Evolutionary conservation across 2,113 vertebrate species (phyloP).

Genomic region (Coracopsis vasa): DNA sequence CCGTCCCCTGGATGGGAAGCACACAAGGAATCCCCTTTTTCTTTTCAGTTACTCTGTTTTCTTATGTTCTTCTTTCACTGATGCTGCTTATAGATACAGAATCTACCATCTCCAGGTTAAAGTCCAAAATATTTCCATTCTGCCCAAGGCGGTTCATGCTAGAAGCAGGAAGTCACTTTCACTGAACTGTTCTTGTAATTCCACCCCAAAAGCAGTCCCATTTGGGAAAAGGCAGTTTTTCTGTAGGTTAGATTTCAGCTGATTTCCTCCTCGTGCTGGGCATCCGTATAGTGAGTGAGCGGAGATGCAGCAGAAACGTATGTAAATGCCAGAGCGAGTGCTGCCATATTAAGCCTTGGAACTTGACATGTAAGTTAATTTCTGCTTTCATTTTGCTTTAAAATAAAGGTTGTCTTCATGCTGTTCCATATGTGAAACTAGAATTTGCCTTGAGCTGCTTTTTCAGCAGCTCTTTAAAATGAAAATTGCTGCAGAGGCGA

Average conservation of each 20-base stretch:
- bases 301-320: neutral
- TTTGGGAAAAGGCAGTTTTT: neutral
- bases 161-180: rapidly evolving
- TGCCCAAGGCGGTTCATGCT: rapidly evolving
- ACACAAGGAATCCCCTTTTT: neutral
- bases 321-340: neutral
- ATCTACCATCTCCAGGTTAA: neutral
- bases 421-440: neutral
- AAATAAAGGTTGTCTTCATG: neutral
- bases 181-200: neutral
- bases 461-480: neutral
- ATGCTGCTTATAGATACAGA: rapidly evolving
- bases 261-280: neutral
- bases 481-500: neutral
- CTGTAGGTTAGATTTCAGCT: neutral
- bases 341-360: neutral
- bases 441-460: neutral
- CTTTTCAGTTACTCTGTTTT: neutral
- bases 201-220: neutral
- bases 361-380: neutral
- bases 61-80: neutral
- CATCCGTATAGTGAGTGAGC: neutral
- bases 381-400: neutral
- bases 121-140: neutral
- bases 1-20: rapidly evolving